Evolutionary conservation across 2,797 vertebrate species (phyloP), one percentile per base, ranked within the genome.

Genomic region (Molossus molossus): DNA sequence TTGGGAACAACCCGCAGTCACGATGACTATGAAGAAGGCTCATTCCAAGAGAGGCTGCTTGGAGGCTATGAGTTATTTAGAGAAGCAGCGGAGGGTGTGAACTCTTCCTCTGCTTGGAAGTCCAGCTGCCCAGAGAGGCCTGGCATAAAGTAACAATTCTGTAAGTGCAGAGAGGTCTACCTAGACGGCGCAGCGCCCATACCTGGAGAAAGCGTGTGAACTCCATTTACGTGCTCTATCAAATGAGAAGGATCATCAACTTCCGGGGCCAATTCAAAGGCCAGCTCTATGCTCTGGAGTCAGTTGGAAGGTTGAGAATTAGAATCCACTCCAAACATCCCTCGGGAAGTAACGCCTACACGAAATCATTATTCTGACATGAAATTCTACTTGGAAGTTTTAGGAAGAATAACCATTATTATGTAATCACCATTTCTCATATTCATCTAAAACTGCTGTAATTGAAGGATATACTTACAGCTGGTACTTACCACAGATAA

Each of bases 401-500:
- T 62, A 40, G 58, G 57, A 87, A 40, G 37, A 77, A 73, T 90
- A 84, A 65, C 14, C 40, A 77, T 72, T 45, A 20, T 92, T 58
- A 33, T 84, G 91, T 95, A 55, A 37, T 50, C 82, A 94, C 20
- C 8, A 72, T 72, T 90, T 76, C 60, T 90, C 29, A 69, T 20
- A 53, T 53, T 93, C 20, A 8, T 37, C 27, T 90, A 40, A 83
- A 92, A 90, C 23, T 73, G 37, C 14, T 79, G 4, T 86, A 84
- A 94, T 55, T 96, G 45, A 18, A 85, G 37, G 53, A 58, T 53
- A 69, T 27, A 75, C n/a, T 91, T 83, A 88, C 62, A 75, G 90
- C 8, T 81, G 67, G 27, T 70, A 70, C 69, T 94, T 93, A 86
- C 33, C 76, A 86, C n/a, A 23, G 81, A 88, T 84, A 87, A 93